These are phyloP conservation scores for Macropis europaea DNA, from an alignment of 2,888 invertebrate genomes.

Conservation along the genomic window DNA sequence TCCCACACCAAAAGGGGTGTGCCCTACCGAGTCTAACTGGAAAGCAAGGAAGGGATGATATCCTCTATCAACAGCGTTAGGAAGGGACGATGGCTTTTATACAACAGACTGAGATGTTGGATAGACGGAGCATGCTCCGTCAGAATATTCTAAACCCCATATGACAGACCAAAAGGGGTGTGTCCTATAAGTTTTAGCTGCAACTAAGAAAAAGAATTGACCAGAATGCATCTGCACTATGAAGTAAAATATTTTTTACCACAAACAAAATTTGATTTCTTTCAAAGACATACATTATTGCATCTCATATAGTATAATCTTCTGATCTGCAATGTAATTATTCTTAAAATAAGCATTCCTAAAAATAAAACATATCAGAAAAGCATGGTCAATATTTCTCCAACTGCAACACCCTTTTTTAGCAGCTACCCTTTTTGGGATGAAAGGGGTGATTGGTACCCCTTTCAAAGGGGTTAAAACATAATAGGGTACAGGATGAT, in stretches of 20 bases:
- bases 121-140: constrained; percentile 64
- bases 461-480: constrained; percentile 67
- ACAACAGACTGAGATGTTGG: constrained; percentile 60
- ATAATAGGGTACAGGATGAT: constrained; percentile 41
- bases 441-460: constrained; percentile 72
- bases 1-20: constrained; percentile 66
- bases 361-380: constrained; percentile 12
- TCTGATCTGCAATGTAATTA: not conserved
- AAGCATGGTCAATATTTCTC: constrained; percentile 62
- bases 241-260: not conserved
- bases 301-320: not conserved
- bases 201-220: constrained; percentile 63
- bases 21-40: constrained; percentile 42
- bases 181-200: constrained; percentile 46
- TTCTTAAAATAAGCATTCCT: not conserved
- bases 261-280: not conserved
- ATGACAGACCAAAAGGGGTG: constrained; percentile 64
- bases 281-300: not conserved
- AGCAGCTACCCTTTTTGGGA: constrained; percentile 69
- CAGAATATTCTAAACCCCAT: constrained; percentile 63
- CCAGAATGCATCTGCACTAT: constrained; percentile 15
- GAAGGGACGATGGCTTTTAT: constrained; percentile 58
- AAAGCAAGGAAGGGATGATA: constrained; percentile 58
- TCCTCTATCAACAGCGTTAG: constrained; percentile 63
- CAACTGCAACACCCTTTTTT: constrained; percentile 70